Percentiles rank a stretch among this genome's conserved stretches.
Evolutionary conservation across 2,888 invertebrate genomes (phyloP).

Genomic region (Hecatera dysodea): DNA sequence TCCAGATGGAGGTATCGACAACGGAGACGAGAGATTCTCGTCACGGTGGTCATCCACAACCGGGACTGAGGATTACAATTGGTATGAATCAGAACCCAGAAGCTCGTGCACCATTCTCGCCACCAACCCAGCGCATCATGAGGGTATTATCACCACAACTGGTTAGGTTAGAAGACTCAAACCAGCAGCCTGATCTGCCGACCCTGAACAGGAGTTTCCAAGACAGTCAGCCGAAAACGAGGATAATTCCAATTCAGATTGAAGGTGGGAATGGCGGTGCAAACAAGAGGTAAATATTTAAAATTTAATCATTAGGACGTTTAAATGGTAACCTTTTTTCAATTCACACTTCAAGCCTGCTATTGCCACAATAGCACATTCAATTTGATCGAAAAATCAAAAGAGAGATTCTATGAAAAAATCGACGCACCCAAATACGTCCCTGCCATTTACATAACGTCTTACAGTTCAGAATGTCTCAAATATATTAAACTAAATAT

Average conservation of each 20-base stretch:
- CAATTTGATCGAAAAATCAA: not conserved
- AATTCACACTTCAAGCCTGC: slow-evolving; percentile 5
- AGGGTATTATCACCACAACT: slow-evolving; percentile 89
- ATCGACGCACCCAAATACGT: not conserved
- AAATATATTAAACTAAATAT: slow-evolving; percentile 33
- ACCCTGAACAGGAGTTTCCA: slow-evolving; percentile 82
- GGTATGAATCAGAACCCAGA: slow-evolving; percentile 83
- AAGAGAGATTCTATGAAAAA: not conserved
- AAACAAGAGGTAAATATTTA: slow-evolving; percentile 81
- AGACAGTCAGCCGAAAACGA: slow-evolving; percentile 86
- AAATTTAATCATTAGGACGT: not conserved
- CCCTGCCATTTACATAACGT: not conserved
- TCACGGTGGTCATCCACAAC: slow-evolving; percentile 77
- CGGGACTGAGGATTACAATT: slow-evolving; percentile 87
- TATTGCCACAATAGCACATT: not conserved
- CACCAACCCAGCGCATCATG: slow-evolving; percentile 89
- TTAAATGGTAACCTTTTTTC: slow-evolving; percentile 27
- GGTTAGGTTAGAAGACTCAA: slow-evolving; percentile 85
- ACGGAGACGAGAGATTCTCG: slow-evolving; percentile 81
- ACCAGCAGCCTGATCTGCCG: slow-evolving; percentile 82
- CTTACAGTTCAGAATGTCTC: not conserved
- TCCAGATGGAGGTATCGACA: slow-evolving; percentile 91
- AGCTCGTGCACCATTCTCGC: slow-evolving; percentile 79
- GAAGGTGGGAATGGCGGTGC: slow-evolving; percentile 86
- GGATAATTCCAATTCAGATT: slow-evolving; percentile 92